Evolutionary conservation across 2,888 invertebrate species (phyloP).

Genomic region (Caenorhabditis sinica): DNA sequence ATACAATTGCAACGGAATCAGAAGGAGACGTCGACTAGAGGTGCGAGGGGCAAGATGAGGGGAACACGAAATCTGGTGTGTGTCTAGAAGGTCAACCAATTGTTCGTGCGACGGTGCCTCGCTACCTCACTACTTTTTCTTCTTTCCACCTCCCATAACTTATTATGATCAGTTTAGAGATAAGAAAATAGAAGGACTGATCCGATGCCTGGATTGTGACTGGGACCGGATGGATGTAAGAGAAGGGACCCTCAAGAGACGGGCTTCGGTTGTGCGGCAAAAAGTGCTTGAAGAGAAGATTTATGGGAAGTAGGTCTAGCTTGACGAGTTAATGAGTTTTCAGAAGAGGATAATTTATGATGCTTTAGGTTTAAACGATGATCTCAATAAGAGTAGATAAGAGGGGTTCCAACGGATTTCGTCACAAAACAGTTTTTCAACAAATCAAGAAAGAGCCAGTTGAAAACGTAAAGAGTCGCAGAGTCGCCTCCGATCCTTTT

Average conservation of each 20-base stretch:
- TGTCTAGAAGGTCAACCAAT: slow-evolving; percentile 65
- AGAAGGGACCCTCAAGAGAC: neutral
- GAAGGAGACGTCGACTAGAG: slow-evolving; percentile 51
- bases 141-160: slow-evolving; percentile 34
- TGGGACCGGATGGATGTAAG: slow-evolving; percentile 4
- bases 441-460: slow-evolving; percentile 24
- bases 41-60: slow-evolving; percentile 30
- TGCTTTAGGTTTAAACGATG: neutral
- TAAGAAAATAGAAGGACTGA: slow-evolving; percentile 42
- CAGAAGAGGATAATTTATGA: neutral
- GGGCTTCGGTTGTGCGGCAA: neutral
- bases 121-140: slow-evolving; percentile 25
- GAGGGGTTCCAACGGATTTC: neutral
- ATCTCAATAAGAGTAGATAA: neutral
- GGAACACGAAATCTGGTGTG: slow-evolving; percentile 59
- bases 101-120: slow-evolving; percentile 48
- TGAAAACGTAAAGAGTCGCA: slow-evolving; percentile 32
- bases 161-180: slow-evolving; percentile 63
- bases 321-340: neutral
- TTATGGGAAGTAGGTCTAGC: neutral
- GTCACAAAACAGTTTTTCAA: slow-evolving; percentile 11
- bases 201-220: slow-evolving; percentile 33
- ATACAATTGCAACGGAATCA: slow-evolving; percentile 66
- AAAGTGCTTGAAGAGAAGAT: slow-evolving; percentile 6
- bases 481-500: slow-evolving; percentile 40